Evolutionary conservation across 2,797 vertebrate species (phyloP), one percentile per base, ranked within the genome.

Genomic region (Lagothrix lagotricha): DNA sequence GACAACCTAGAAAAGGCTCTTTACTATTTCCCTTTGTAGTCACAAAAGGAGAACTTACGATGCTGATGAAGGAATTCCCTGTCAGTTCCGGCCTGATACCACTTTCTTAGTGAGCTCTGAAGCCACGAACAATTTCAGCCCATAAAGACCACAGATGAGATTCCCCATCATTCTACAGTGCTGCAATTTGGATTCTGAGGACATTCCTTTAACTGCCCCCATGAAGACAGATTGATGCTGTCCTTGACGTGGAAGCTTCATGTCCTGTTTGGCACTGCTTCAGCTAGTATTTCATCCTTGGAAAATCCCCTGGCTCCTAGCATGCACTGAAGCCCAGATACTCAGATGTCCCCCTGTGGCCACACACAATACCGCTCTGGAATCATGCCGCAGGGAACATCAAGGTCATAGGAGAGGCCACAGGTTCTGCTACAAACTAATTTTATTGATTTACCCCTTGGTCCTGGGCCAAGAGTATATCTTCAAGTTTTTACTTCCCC

Each of bases 401-500:
- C 96, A 96, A 94, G 92, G 76, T 79, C 64, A 72, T 95, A 95
- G 98, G 94, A 81, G 13, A 92, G 17, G 83, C 15, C 96, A 41
- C 83, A 95, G 73, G 64, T 73, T 87, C 73, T 97, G 90, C 95
- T 79, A 95, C 36, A 87, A 64, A n/a, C 96, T 97, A 80, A n/a
- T 81, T 98, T 97, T 97, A 93, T 97, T 41, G 95, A 81, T 94
- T 90, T n/a, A 93, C 80, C 80, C 79, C 76, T 96, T 88, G 82
- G 90, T 76, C 82, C 94, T 11, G 14, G 89, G 0, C 3, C 64
- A 0, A 79, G 81, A 75, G 2, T 30, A 4, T n/a, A 79, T 97
- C 93, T 98, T 98, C 97, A 98, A 89, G 98, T 94, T 30, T 97
- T 5, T 96, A 90, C 39, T 88, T 80, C 0, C 97, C 92, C 7